Evolutionary conservation across 2,797 vertebrate species (phyloP).

Genomic region (Loriculus beryllinus): DNA sequence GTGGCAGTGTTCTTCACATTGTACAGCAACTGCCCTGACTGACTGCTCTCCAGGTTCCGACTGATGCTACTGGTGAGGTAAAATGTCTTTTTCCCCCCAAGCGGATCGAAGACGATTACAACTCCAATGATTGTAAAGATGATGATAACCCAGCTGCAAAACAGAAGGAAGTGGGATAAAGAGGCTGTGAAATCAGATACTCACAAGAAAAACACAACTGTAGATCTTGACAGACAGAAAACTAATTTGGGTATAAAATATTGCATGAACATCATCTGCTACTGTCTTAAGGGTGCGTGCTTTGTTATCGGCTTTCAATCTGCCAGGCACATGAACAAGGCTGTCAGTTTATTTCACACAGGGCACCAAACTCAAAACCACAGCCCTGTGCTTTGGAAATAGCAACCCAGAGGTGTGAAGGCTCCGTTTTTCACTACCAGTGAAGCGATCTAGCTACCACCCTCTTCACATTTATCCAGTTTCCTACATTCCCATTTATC

Average conservation of each 20-base stretch:
- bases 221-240: neutral
- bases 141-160: constrained; percentile 90
- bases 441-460: neutral
- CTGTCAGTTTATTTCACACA: neutral
- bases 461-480: neutral
- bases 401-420: neutral
- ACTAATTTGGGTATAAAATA: neutral
- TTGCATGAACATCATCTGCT: neutral
- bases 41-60: constrained; percentile 84
- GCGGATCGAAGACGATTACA: constrained; percentile 90
- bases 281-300: neutral
- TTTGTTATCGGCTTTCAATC: neutral
- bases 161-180: neutral
- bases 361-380: neutral
- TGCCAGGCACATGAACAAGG: neutral
- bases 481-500: neutral
- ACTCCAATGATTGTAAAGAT: constrained; percentile 83
- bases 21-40: constrained; percentile 83
- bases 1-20: constrained; percentile 85
- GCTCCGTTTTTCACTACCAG: neutral
- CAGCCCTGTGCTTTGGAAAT: neutral
- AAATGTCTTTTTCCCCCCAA: constrained; percentile 79
- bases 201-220: neutral
- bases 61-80: constrained; percentile 44
- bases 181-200: neutral